Evolutionary conservation across 2,888 invertebrate species (phyloP).

Genomic region (Agonopterix heracliana): DNA sequence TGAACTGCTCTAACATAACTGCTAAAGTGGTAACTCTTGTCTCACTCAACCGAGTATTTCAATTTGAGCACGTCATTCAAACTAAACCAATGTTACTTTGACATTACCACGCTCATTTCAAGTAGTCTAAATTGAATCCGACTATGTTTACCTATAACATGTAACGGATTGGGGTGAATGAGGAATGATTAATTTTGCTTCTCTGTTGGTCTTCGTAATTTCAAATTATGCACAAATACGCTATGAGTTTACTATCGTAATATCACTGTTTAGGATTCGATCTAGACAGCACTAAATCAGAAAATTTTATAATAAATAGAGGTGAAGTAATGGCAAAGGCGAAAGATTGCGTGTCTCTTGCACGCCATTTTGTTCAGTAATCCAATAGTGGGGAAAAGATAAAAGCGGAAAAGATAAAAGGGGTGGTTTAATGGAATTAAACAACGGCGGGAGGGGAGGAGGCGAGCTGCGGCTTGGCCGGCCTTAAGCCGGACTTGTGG

Average conservation of each 20-base stretch:
- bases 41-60: constrained; percentile 24
- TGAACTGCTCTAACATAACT: constrained; percentile 24
- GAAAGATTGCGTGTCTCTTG: constrained; percentile 67
- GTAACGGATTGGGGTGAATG: constrained; percentile 23
- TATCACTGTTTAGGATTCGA: no score
- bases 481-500: constrained; percentile 64
- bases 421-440: constrained; percentile 75
- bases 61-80: constrained; percentile 51
- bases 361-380: constrained; percentile 68
- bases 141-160: constrained; percentile 21
- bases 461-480: constrained; percentile 28
- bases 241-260: no score
- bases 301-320: no score
- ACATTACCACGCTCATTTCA: constrained; percentile 31
- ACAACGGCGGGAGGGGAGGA: constrained; percentile 43
- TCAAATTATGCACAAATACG: no score
- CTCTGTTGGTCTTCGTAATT: no score
- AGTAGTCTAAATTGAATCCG: constrained; percentile 46
- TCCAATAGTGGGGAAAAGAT: constrained; percentile 68
- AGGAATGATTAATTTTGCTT: constrained; percentile 2
- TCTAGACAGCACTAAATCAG: no score
- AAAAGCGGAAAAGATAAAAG: constrained; percentile 72
- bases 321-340: constrained; percentile 48
- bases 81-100: constrained; percentile 50
- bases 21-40: not conserved